Evolutionary conservation across 2,797 vertebrate species (phyloP).

Genomic region (Falco concolor): DNA sequence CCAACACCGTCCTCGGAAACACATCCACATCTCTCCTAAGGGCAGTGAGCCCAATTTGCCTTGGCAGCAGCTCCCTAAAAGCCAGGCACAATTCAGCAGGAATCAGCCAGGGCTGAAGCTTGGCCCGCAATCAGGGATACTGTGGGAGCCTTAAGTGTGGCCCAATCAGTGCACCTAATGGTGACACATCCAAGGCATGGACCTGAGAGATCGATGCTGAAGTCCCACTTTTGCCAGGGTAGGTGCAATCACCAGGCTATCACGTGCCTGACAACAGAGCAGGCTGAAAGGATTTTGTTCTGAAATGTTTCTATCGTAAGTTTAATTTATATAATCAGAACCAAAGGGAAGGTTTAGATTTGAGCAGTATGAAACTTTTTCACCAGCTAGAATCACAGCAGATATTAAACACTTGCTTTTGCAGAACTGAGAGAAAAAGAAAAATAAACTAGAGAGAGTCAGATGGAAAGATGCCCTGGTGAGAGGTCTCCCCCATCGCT

Average conservation of each 20-base stretch:
- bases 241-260: not conserved
- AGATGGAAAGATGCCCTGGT: not conserved
- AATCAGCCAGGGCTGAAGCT: not conserved
- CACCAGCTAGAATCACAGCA: not conserved
- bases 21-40: not conserved
- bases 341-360: not conserved
- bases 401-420: not conserved
- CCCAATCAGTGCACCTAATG: not conserved
- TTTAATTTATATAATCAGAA: not conserved
- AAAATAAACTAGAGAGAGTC: not conserved
- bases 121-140: not conserved
- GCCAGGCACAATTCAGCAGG: not conserved
- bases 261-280: accelerated
- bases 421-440: not conserved
- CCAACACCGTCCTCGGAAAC: accelerated
- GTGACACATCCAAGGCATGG: not conserved
- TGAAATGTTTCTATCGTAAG: not conserved
- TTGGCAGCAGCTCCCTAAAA: not conserved
- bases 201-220: not conserved
- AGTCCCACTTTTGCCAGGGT: not conserved
- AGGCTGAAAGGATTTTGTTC: not conserved
- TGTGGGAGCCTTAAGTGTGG: accelerated
- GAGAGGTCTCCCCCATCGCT: not conserved
- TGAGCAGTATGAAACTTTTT: not conserved
- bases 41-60: not conserved